Percentiles rank a stretch among this genome's conserved stretches.
phyloP scores from a whole-genome alignment of 2,797 vertebrate species.

The Cryptoblepharus egeriae region DNA sequence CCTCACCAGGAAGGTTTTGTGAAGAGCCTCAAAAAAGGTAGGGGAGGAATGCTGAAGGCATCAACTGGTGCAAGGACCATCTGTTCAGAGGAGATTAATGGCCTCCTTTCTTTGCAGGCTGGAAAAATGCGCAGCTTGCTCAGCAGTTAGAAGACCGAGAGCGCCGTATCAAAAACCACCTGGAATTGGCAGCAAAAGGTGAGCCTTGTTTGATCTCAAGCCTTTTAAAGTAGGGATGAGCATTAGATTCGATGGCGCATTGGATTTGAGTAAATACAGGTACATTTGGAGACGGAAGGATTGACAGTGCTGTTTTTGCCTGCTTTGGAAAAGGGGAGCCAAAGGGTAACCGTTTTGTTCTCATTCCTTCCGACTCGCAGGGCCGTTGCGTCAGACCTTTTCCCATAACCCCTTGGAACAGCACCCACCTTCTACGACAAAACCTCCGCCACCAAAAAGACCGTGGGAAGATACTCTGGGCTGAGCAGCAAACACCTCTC shows the following conservation, averaged over 20 bases:
- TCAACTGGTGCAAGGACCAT: background rate
- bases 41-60: background rate
- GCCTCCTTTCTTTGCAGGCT: conserved; percentile 73
- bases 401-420: conserved; percentile 86
- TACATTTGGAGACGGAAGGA: too few species aligned
- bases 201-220: background rate
- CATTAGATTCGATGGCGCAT: too few species aligned
- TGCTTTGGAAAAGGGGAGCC: background rate
- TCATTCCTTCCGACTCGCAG: conserved; percentile 63
- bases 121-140: conserved; percentile 85
- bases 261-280: too few species aligned
- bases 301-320: background rate
- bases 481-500: conserved; percentile 14
- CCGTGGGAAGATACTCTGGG: conserved; percentile 73
- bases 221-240: too few species aligned
- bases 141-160: conserved; percentile 85
- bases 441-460: conserved; percentile 16
- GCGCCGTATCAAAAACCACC: conserved; percentile 83
- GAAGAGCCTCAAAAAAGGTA: conserved; percentile 82
- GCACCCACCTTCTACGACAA: background rate
- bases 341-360: background rate
- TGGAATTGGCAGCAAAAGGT: conserved; percentile 88
- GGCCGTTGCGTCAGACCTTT: conserved; percentile 89
- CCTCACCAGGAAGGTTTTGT: conserved; percentile 80
- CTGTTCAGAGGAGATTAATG: conserved; percentile 16